A percentile compares a stretch with the other conserved stretches of the same genome.
phyloP scores from a whole-genome alignment of 1,140 invertebrate genomes.

The Adelges cooleyi region DNA sequence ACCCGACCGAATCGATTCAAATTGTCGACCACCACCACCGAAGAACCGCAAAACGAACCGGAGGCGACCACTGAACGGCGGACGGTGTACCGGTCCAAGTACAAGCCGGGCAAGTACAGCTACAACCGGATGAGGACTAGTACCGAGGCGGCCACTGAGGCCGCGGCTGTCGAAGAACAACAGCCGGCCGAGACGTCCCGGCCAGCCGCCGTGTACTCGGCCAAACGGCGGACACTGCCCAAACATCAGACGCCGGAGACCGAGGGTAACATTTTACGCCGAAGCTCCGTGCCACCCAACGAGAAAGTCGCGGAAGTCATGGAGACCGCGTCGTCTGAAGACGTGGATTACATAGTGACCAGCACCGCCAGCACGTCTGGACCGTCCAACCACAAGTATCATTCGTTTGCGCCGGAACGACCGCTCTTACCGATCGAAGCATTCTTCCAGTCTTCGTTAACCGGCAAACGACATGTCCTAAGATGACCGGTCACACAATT shows the following conservation, averaged over 20 bases:
- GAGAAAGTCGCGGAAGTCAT: not conserved
- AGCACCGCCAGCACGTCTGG: not conserved
- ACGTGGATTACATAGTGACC: not conserved
- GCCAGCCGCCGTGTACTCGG: constrained; percentile 33
- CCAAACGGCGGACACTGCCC: constrained; percentile 34
- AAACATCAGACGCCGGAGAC: not conserved
- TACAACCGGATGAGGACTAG: constrained; percentile 35
- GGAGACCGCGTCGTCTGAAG: constrained; percentile 2
- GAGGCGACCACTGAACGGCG: not conserved
- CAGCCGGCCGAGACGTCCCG: constrained; percentile 20
- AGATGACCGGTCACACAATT: too few relatives aligned
- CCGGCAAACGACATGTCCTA: not conserved
- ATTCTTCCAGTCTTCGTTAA: constrained; percentile 39
- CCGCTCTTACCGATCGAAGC: constrained; percentile 44
- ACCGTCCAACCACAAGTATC: not conserved
- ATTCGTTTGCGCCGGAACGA: constrained; percentile 40
- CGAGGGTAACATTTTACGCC: not conserved
- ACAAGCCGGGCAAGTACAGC: constrained; percentile 35
- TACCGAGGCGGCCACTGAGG: constrained; percentile 29
- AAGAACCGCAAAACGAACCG: constrained; percentile 37
- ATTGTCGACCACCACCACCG: constrained; percentile 32
- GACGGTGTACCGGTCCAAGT: constrained; percentile 26
- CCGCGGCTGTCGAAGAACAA: not conserved
- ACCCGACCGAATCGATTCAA: constrained; percentile 30
- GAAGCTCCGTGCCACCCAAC: not conserved